These are phyloP conservation scores for Cyphomyrus plagiostoma DNA, from an alignment of 2,113 vertebrate genomes.

Conservation along the genomic window DNA sequence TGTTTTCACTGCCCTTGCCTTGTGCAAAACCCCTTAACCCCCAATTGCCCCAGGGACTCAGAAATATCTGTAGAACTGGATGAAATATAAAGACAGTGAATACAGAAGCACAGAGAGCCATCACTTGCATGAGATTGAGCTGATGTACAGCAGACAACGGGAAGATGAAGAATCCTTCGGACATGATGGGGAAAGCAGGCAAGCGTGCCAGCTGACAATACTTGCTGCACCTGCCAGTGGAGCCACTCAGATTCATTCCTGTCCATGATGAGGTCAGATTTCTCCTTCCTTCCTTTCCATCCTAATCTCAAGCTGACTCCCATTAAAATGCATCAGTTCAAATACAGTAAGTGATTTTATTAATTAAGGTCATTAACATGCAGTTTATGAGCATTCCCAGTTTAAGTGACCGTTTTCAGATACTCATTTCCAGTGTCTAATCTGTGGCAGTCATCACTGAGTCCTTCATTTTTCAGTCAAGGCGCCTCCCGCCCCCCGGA, in stretches of 20 bases:
- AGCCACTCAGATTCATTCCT: not conserved
- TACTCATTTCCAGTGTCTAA: not conserved
- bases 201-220: not conserved
- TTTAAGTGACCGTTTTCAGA: not conserved
- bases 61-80: not conserved
- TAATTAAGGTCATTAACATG: slow-evolving; percentile 2
- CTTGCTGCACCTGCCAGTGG: not conserved
- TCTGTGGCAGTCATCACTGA: not conserved
- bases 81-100: not conserved
- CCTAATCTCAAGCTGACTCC: not conserved
- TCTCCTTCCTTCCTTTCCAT: not conserved
- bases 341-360: not conserved
- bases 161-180: not conserved
- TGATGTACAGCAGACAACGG: not conserved
- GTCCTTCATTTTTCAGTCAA: not conserved
- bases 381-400: not conserved
- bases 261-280: not conserved
- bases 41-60: not conserved
- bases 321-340: not conserved
- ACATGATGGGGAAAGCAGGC: not conserved
- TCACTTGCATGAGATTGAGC: not conserved
- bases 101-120: slow-evolving; percentile 4
- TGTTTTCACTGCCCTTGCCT: not conserved
- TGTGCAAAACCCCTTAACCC: not conserved
- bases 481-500: too few relatives aligned